Evolutionary conservation across 1,140 invertebrate genomes (phyloP), one percentile per base, ranked within the genome.

Genomic region (Pygmarrhopalites habei): DNA sequence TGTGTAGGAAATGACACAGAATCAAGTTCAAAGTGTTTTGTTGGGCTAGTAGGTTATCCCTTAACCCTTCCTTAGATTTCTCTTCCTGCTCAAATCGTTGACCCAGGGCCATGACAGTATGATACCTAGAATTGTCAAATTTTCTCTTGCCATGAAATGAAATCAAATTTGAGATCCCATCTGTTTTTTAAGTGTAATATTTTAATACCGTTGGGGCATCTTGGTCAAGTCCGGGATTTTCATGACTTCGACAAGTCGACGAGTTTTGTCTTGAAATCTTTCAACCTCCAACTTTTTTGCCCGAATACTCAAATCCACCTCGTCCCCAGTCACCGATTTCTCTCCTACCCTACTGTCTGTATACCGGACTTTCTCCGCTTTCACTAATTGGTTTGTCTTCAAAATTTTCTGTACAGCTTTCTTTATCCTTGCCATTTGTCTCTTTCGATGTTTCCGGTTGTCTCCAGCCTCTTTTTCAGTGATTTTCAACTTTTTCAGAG

Each of bases 1-100:
- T 68, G 56, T 71, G 68, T 41, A 46, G 47, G 32, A 64, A 71
- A 44, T 71, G 60, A 23, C 63, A 68, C 1, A 71, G 55, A 29
- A 71, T 59, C 12, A 71, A 44, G 17, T 30, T 47, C 1, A 71
- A 53, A 52, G 65, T 65, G 53, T 51, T 52, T 35, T 56, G 57
- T 41, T 71, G 69, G 5, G 46, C 57, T 21, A 71, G 55, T 2
- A 68, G 53, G 5, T 60, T 14, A 52, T 67, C 51, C 1, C 66
- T 19, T 12, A 67, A 46, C 1, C 61, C 47, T 29, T 61, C 53
- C 28, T 58, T 64, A 12, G 49, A 41, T 10, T 64, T 57, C 23
- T 59, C n/a, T 49, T 67, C 66, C 25, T 60, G 51, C 25, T 29
- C 51, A 1, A 68, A 58, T 17, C 66, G 23, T 10, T 5, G 2